Evolutionary conservation across 2,113 vertebrate genomes (phyloP), one percentile per base, ranked within the genome.

Genomic region (Ochotona princeps): DNA sequence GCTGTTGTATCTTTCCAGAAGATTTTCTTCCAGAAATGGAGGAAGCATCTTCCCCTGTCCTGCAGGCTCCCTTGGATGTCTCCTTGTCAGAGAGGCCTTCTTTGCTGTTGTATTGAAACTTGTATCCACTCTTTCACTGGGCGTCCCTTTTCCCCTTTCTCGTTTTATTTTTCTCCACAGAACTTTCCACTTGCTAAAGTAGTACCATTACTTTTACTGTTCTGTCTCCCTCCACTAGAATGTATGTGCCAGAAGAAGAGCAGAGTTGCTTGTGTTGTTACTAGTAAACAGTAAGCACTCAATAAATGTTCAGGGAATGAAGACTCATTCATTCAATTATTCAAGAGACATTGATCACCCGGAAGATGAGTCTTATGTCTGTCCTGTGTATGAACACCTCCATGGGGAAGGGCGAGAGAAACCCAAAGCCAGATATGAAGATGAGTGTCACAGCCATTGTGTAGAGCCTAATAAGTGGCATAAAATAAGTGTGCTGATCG

Each of bases 131-230:
- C 32, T 44, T 67, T 28, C 67, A 82, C 18, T 13, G n/a, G 1
- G 17, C 23, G 63, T 78, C n/a, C 25, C 26, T 38, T 86, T 60
- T 10, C 30, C 35, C 63, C 32, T 69, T 85, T 78, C 23, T 3
- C 69, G n/a, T 79, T 73, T 89, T 83, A 66, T 5, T 69, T 23
- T 78, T 73, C 28, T 70, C 30, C 60, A 49, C 11, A 69, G 28
- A 87, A 86, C 28, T 87, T 74, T 69, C 6, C 0, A n/a, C n/a
- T 76, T 83, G 11, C 20, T 76, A 80, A 75, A 30, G 73, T 63
- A 92, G 65, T 73, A 72, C 9, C 13, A 54, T n/a, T 76, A 60
- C 44, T 92, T 90, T 73, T 51, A 87, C 44, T 80, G 87, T 79
- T 83, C 30, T 54, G 23, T 28, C 21, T 74, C 67, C 2, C 1